Evolutionary conservation across 2,888 invertebrate genomes (phyloP), one percentile per base, ranked within the genome.

Genomic region (Cryptocheilus praepositus): DNA sequence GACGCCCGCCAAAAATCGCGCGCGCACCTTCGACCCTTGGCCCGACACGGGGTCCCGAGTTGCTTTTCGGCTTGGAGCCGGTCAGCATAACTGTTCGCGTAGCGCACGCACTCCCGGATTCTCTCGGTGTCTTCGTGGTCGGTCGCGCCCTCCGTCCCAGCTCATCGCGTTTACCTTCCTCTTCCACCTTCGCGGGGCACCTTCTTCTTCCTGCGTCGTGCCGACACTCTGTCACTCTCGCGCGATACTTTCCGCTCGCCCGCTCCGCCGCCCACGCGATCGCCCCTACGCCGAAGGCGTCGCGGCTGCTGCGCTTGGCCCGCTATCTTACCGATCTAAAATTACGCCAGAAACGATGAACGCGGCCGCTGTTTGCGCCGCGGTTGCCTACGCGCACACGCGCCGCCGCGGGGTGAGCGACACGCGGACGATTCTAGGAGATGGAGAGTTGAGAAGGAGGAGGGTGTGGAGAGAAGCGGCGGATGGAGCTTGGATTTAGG

Each of bases 301-400:
- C n/a, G n/a, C n/a, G n/a, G n/a, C n/a, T n/a, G n/a, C n/a, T n/a
- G n/a, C n/a, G n/a, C n/a, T n/a, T n/a, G n/a, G n/a, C 75, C 73
- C 81, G 83, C 86, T 88, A 87, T 88, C 88, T 86, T 80, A 77
- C 82, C 81, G 81, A 87, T 88, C 87, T 88, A 87, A 87, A 88
- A 86, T 87, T 87, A 88, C 83, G 81, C 81, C 75, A 73, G 85
- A 83, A 83, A 81, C 83, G 81, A 79, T 80, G 82, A 81, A 81
- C 81, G 70, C 52, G 51, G n/a, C 67, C 60, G 62, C 18, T 55
- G 67, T 62, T 69, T 58, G 56, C 65, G 36, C 56, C 22, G 53
- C 53, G 53, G 53, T 53, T 53, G 21, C 21, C 53, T 19, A 15
- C 53, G 53, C 53, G 16, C 53, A 53, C 19, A 52, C 59, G 53